phyloP scores from a whole-genome alignment of 2,888 invertebrate genomes.

The Clitarchus hookeri region DNA sequence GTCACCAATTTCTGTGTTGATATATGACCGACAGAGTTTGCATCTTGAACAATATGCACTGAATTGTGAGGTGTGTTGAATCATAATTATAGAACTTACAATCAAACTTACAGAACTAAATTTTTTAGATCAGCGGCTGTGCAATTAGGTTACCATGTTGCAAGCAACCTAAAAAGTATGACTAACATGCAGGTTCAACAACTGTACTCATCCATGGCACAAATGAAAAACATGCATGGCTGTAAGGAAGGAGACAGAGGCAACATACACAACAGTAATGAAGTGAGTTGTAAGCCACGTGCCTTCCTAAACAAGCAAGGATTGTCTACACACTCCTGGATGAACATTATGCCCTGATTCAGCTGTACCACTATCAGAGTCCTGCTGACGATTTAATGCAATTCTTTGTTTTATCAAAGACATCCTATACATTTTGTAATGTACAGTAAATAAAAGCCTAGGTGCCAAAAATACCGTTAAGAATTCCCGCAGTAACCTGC shows the following conservation, averaged over 20 bases:
- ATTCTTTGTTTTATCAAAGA: neutral
- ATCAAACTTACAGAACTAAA: too few relatives aligned
- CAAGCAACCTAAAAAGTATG: too few relatives aligned
- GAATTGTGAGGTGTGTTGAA: too few relatives aligned
- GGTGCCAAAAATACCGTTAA: neutral
- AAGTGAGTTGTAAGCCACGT: neutral
- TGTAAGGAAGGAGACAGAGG: neutral
- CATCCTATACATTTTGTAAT: neutral
- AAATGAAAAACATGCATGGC: neutral
- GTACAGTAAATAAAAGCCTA: neutral
- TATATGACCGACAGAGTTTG: too few relatives aligned
- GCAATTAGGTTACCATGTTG: too few relatives aligned
- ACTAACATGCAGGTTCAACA: too few relatives aligned
- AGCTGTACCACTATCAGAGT: neutral
- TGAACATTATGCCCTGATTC: neutral
- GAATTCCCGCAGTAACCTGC: neutral
- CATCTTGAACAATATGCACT: too few relatives aligned
- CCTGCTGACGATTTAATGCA: neutral
- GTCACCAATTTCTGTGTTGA: too few relatives aligned
- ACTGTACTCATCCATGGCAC: neutral
- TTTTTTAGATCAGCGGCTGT: too few relatives aligned
- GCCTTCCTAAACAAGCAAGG: neutral
- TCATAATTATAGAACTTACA: too few relatives aligned
- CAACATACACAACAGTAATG: neutral
- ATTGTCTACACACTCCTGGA: neutral